Conservation (phyloP, 2,888 invertebrate species). For the Bellardia bayeri region DNA sequence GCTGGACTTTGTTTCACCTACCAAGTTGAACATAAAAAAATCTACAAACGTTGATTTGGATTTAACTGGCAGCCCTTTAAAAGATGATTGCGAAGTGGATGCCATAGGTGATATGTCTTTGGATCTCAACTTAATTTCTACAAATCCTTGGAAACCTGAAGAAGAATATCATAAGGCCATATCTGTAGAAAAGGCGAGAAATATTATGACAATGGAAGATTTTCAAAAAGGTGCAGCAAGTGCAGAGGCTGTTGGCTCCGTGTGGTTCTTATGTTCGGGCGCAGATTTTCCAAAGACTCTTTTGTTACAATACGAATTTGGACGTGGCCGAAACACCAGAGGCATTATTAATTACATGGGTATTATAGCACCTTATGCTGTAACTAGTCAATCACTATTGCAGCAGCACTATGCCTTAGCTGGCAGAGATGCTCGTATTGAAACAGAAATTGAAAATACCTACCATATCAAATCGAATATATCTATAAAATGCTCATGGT, state of each 20-base stretch:
- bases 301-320: constrained; percentile 79
- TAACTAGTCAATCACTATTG: constrained; percentile 76
- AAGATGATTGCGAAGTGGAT: constrained; percentile 82
- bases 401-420: constrained; percentile 76
- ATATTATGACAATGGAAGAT: constrained; percentile 77
- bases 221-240: constrained; percentile 76
- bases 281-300: constrained; percentile 85
- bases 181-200: constrained; percentile 77
- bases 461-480: constrained; percentile 80
- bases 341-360: constrained; percentile 80
- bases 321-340: constrained; percentile 76
- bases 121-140: constrained; percentile 75
- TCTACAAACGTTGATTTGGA: constrained; percentile 74
- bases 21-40: constrained; percentile 72
- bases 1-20: constrained; percentile 72
- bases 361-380: constrained; percentile 75
- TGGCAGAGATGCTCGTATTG: constrained; percentile 61
- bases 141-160: constrained; percentile 79
- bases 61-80: constrained; percentile 83
- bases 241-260: constrained; percentile 78
- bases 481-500: constrained; percentile 79
- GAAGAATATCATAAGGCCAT: constrained; percentile 82
- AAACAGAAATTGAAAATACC: constrained; percentile 79
- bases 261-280: constrained; percentile 88
- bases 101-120: constrained; percentile 79